phyloP scores from a whole-genome alignment of 2,888 invertebrate species.

The Heliconius erato region DNA sequence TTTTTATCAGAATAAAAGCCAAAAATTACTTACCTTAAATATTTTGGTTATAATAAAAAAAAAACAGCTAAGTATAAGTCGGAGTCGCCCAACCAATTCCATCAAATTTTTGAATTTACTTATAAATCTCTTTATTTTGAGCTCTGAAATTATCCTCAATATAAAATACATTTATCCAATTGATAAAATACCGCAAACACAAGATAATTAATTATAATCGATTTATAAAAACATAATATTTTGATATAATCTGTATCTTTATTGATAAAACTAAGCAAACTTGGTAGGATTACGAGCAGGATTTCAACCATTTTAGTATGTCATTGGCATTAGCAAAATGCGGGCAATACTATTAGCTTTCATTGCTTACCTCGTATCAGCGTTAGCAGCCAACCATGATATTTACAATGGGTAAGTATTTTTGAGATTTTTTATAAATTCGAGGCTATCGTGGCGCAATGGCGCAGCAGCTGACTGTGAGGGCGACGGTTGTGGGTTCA shows the following conservation, averaged over 20 bases:
- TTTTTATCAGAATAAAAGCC: background rate
- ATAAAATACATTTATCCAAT: background rate
- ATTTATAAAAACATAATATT: background rate
- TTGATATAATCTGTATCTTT: background rate
- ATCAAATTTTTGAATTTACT: background rate
- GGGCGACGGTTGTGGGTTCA: too few species aligned
- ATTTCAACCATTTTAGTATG: background rate
- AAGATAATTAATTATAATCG: background rate
- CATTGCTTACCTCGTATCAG: slow-evolving; percentile 9
- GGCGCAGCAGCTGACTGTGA: too few species aligned
- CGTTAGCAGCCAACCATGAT: slow-evolving; percentile 49
- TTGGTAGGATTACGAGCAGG: background rate
- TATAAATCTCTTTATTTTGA: background rate
- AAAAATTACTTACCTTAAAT: background rate
- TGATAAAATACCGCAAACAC: background rate
- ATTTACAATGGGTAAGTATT: slow-evolving; percentile 55
- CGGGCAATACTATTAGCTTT: background rate
- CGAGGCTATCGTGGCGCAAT: too few species aligned
- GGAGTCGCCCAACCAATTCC: too few species aligned
- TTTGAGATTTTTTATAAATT: too few species aligned
- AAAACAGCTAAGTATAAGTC: too few species aligned
- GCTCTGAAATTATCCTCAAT: background rate
- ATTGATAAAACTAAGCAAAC: background rate
- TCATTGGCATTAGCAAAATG: slow-evolving; percentile 15
- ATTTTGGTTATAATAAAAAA: background rate